Evolutionary conservation across 2,797 vertebrate species (phyloP).

Genomic region (Adrianichthys oophorus): DNA sequence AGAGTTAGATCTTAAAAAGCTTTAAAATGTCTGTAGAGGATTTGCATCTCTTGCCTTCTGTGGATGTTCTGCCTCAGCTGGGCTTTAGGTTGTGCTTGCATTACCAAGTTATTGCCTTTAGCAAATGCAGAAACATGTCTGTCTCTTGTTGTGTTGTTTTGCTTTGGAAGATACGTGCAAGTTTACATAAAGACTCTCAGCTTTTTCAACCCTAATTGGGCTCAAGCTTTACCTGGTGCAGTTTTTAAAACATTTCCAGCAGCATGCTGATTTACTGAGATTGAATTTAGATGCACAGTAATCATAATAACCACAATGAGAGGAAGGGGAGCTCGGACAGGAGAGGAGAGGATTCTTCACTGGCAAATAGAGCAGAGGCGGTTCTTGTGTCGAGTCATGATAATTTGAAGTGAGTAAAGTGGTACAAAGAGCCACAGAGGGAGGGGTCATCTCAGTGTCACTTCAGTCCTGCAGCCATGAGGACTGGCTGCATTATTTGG

Average conservation of each 20-base stretch:
- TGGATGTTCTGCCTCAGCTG: slow-evolving; percentile 20
- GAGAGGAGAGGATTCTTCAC: slow-evolving; percentile 44
- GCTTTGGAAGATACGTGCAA: too few species aligned
- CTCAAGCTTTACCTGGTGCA: too few species aligned
- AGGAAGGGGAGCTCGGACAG: slow-evolving; percentile 27
- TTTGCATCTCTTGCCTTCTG: slow-evolving; percentile 20
- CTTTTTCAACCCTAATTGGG: too few species aligned
- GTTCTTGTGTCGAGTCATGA: slow-evolving; percentile 62
- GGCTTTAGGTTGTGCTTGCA: slow-evolving; percentile 28
- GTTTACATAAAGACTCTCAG: too few species aligned
- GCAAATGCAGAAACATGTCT: slow-evolving; percentile 1
- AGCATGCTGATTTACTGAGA: too few species aligned
- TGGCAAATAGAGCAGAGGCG: slow-evolving; percentile 73
- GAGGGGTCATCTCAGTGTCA: slow-evolving; percentile 44
- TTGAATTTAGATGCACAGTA: slow-evolving; percentile 1
- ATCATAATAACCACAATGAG: slow-evolving; percentile 21
- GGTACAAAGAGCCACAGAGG: slow-evolving; percentile 36
- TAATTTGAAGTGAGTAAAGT: slow-evolving; percentile 73
- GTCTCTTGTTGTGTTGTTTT: too few species aligned
- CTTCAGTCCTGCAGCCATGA: slow-evolving; percentile 45
- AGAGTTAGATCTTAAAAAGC: slow-evolving; percentile 27
- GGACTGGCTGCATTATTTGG: slow-evolving; percentile 44
- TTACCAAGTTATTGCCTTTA: slow-evolving; percentile 16
- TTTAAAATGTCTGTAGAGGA: slow-evolving; percentile 20
- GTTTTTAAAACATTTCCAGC: too few species aligned